Percentiles rank a stretch among this genome's conserved stretches.
phyloP scores from a whole-genome alignment of 2,888 invertebrate species.

The Aethes cnicana region DNA sequence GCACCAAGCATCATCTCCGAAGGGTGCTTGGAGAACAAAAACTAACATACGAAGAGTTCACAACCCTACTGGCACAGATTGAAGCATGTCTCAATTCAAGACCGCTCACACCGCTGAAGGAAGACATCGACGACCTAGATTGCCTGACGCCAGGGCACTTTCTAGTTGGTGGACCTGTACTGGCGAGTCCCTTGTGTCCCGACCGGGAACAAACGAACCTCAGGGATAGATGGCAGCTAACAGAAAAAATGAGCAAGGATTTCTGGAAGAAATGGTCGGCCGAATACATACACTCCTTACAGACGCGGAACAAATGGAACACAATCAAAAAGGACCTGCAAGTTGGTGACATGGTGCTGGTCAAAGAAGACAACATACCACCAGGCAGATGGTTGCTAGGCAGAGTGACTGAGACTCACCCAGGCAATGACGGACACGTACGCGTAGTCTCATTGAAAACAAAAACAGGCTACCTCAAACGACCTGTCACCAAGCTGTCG shows the following conservation, averaged over 20 bases:
- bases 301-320: constrained; percentile 6
- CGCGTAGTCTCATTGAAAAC: not conserved
- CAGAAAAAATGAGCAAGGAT: constrained; percentile 4
- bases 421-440: not conserved
- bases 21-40: constrained; percentile 24
- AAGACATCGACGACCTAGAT: constrained; percentile 14
- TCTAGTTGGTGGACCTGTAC: constrained; percentile 2
- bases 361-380: not conserved
- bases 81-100: constrained; percentile 28
- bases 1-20: constrained; percentile 21
- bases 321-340: not conserved
- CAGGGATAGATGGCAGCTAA: constrained; percentile 2
- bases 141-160: constrained; percentile 27
- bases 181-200: not conserved
- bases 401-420: not conserved
- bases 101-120: constrained; percentile 9
- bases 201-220: not conserved
- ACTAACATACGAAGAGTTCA: constrained; percentile 24
- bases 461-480: not conserved
- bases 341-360: not conserved
- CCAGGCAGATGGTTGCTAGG: not conserved
- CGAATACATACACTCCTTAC: constrained; percentile 9
- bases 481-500: not conserved
- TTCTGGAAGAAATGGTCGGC: constrained; percentile 11
- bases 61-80: constrained; percentile 26